Evolutionary conservation across 2,113 vertebrate genomes (phyloP).

Genomic region (Sarotherodon lohbergeri): DNA sequence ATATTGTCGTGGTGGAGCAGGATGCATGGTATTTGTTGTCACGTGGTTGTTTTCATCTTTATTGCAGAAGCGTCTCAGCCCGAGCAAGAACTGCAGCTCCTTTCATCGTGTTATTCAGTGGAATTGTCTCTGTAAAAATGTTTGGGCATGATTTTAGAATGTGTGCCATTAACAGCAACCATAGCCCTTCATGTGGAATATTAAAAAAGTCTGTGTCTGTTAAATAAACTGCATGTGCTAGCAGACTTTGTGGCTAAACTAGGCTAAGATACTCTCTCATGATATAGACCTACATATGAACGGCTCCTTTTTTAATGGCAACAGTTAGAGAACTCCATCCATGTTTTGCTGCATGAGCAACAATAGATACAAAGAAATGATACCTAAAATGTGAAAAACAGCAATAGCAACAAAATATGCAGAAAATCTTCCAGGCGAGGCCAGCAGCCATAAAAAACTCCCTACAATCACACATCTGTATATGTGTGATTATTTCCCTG

Average conservation of each 20-base stretch:
- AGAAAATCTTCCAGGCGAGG: not conserved
- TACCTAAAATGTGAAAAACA: not conserved
- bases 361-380: not conserved
- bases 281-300: not conserved
- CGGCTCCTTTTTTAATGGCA: conserved; percentile 12
- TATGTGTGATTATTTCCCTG: not conserved
- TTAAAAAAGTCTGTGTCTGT: conserved; percentile 41
- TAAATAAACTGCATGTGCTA: conserved; percentile 44
- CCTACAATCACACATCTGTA: conserved; percentile 7
- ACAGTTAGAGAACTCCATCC: not conserved
- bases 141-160: conserved; percentile 72
- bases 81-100: conserved; percentile 55
- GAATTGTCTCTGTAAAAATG: conserved; percentile 64
- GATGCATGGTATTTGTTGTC: not conserved
- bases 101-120: conserved; percentile 65
- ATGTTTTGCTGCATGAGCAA: not conserved
- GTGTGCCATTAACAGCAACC: conserved; percentile 73
- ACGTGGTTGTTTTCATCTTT: conserved; percentile 25
- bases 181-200: conserved; percentile 51
- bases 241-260: conserved; percentile 36
- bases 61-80: conserved; percentile 16
- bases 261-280: conserved; percentile 22
- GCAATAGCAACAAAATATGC: not conserved
- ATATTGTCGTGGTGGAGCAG: not conserved
- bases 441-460: not conserved